Evolutionary conservation across 1,140 invertebrate genomes (phyloP).

Genomic region (Neoseiulus cucumeris): DNA sequence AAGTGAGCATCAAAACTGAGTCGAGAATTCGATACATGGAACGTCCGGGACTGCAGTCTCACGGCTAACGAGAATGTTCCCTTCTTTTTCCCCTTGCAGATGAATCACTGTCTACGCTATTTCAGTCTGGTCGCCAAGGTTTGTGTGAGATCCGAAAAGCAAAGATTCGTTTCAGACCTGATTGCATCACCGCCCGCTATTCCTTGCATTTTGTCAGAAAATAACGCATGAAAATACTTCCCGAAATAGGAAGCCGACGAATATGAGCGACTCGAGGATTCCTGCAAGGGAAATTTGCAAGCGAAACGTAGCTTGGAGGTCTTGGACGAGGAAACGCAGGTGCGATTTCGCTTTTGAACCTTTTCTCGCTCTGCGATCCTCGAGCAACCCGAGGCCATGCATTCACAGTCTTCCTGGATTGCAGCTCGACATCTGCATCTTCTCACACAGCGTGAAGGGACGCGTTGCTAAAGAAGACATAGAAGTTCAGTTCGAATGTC

Average conservation of each 20-base stretch:
- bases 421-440: slow-evolving; percentile 5
- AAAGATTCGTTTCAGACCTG: too few relatives aligned
- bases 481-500: neutral
- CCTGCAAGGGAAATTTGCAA: neutral
- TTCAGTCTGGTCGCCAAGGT: neutral
- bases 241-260: neutral
- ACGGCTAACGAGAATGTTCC: neutral
- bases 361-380: too few relatives aligned
- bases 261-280: neutral
- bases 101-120: neutral
- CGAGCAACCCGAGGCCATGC: too few relatives aligned
- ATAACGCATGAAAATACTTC: neutral
- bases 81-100: neutral
- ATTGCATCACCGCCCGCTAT: neutral
- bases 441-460: neutral
- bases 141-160: neutral
- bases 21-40: too few relatives aligned
- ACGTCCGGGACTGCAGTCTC: too few relatives aligned
- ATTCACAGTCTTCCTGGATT: too few relatives aligned
- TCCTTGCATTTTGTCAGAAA: too few relatives aligned
- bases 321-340: too few relatives aligned
- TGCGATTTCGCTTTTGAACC: too few relatives aligned
- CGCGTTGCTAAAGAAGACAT: neutral
- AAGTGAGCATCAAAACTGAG: neutral
- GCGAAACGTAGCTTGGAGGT: too few relatives aligned